Evolutionary conservation across 2,797 vertebrate species (phyloP).

Genomic region (Hemitrygon akajei): DNA sequence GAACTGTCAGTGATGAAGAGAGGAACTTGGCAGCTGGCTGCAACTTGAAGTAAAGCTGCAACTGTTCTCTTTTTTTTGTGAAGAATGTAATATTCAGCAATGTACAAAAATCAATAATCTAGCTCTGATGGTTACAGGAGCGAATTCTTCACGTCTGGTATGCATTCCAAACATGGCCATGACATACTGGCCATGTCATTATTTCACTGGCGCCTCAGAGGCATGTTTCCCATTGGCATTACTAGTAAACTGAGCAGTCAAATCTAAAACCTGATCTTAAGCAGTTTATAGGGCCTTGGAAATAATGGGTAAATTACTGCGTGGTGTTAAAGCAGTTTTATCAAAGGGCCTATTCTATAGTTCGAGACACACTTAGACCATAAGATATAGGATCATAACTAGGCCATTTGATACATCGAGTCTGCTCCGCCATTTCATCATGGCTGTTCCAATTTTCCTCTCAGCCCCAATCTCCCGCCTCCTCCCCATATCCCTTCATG

Average conservation of each 20-base stretch:
- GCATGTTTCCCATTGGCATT: slow-evolving; percentile 14
- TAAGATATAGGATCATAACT: too few species aligned
- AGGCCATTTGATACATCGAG: too few species aligned
- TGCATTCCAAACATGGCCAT: slow-evolving; percentile 15
- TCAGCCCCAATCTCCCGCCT: too few species aligned
- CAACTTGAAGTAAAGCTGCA: slow-evolving; percentile 27
- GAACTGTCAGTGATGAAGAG: slow-evolving; percentile 36
- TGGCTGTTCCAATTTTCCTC: too few species aligned
- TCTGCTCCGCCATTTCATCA: too few species aligned
- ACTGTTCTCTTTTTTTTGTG: slow-evolving; percentile 34
- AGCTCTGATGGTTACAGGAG: slow-evolving; percentile 27
- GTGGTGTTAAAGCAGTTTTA: neutral
- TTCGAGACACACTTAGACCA: neutral
- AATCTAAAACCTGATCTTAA: neutral
- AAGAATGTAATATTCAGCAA: slow-evolving; percentile 35
- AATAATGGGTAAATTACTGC: neutral
- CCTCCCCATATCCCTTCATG: too few species aligned
- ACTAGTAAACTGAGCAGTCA: slow-evolving; percentile 18
- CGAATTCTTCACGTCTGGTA: slow-evolving; percentile 34
- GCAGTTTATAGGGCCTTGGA: neutral
- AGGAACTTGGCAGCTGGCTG: slow-evolving; percentile 11
- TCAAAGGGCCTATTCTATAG: neutral
- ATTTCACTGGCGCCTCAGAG: slow-evolving; percentile 25
- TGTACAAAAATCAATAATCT: slow-evolving; percentile 37
- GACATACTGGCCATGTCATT: slow-evolving; percentile 27